Conservation (phyloP, 2,113 vertebrate species). For the Montifringilla adamsi region DNA sequence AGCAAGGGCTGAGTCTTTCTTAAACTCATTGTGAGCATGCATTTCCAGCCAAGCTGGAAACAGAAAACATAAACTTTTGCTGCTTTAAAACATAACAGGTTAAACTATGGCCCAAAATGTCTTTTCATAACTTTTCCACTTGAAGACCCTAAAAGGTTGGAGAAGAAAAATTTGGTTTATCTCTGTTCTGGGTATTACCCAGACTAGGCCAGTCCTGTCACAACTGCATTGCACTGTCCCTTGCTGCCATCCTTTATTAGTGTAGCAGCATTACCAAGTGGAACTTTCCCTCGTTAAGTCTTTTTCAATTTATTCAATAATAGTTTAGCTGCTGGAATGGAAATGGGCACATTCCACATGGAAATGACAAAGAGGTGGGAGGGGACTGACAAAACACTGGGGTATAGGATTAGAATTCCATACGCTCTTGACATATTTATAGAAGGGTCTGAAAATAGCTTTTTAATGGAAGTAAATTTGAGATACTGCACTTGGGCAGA, state of each 20-base stretch:
- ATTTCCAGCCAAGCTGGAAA: background rate
- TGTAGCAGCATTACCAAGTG: background rate
- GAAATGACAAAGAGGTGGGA: background rate
- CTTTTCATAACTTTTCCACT: background rate
- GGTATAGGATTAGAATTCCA: background rate
- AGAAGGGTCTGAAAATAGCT: constrained; percentile 1
- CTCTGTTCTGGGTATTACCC: background rate
- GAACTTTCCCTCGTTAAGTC: background rate
- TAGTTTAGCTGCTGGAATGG: background rate
- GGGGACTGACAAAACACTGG: background rate
- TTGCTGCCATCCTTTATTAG: background rate
- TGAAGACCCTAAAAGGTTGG: background rate
- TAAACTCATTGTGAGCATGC: background rate
- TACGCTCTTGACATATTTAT: background rate
- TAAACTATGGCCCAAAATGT: background rate
- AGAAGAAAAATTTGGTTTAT: background rate
- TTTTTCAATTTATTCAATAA: background rate
- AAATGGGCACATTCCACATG: background rate
- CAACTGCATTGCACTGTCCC: background rate
- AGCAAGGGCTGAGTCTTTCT: background rate
- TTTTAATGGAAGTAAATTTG: background rate
- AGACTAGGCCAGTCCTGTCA: background rate
- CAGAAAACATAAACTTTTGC: background rate
- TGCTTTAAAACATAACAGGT: background rate
- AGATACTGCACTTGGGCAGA: background rate